Evolutionary conservation across 1,140 invertebrate species (phyloP).

Genomic region (Cydia pomonella): DNA sequence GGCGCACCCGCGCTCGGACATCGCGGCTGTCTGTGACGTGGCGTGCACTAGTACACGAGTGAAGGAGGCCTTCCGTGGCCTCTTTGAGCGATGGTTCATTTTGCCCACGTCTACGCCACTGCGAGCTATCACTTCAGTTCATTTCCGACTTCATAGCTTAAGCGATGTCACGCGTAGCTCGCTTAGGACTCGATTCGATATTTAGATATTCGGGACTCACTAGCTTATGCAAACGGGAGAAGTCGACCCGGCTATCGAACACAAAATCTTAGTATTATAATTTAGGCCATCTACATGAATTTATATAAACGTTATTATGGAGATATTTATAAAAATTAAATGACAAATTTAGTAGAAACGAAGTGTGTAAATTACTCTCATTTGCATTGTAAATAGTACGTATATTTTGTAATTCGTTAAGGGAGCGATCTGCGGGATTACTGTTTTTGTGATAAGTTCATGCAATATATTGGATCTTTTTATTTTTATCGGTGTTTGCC

Average conservation of each 20-base stretch:
- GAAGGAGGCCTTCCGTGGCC: too few species aligned
- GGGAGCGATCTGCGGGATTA: slow-evolving; percentile 50
- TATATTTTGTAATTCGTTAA: slow-evolving; percentile 60
- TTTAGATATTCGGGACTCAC: slow-evolving; percentile 45
- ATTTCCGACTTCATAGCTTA: slow-evolving; percentile 51
- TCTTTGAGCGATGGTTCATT: too few species aligned
- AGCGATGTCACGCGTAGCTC: slow-evolving; percentile 67
- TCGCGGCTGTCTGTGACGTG: background rate
- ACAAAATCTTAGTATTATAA: slow-evolving; percentile 73
- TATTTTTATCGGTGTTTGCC: slow-evolving; percentile 54
- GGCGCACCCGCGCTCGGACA: background rate
- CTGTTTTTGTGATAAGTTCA: slow-evolving; percentile 66
- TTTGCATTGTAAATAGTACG: slow-evolving; percentile 75
- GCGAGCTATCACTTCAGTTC: slow-evolving; percentile 34
- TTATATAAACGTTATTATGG: slow-evolving; percentile 68
- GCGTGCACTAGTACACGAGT: background rate
- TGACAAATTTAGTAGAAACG: slow-evolving; percentile 74
- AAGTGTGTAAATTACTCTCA: slow-evolving; percentile 68
- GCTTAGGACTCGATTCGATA: slow-evolving; percentile 56
- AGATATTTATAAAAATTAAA: slow-evolving; percentile 74
- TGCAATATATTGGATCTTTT: slow-evolving; percentile 63
- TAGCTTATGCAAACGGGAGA: background rate
- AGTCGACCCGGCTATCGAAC: slow-evolving; percentile 39
- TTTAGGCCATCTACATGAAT: slow-evolving; percentile 72
- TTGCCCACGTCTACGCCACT: background rate